phyloP scores from a whole-genome alignment of 2,797 vertebrate genomes.

The Aphelocoma californica region DNA sequence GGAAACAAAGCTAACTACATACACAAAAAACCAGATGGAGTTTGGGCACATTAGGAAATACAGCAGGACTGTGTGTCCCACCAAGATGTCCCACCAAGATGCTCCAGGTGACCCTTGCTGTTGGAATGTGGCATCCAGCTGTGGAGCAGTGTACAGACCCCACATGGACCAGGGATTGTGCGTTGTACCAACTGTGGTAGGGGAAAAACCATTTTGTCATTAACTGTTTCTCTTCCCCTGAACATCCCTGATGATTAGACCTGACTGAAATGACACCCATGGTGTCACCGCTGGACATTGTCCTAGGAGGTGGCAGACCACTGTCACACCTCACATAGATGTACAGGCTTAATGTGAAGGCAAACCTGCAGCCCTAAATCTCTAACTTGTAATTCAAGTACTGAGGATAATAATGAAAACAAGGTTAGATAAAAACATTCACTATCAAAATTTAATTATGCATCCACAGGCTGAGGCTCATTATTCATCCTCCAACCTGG shows the following conservation, averaged over 20 bases:
- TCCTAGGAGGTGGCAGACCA: background rate
- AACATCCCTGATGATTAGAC: background rate
- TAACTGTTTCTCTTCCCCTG: background rate
- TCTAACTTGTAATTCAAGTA: conserved; percentile 6
- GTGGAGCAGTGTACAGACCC: background rate
- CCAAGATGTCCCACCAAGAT: background rate
- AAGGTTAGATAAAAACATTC: conserved; percentile 58
- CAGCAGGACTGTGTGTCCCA: background rate
- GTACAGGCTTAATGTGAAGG: background rate
- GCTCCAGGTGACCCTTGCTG: background rate
- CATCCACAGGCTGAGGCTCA: conserved; percentile 37
- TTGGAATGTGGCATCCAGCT: background rate
- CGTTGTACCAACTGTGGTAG: background rate
- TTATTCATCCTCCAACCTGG: conserved; percentile 64
- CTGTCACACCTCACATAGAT: background rate
- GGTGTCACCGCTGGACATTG: background rate
- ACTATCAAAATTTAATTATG: conserved; percentile 60
- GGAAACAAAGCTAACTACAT: background rate
- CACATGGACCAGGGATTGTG: fast-evolving
- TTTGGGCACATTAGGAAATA: background rate
- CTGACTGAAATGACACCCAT: background rate
- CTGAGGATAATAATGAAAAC: conserved; percentile 42
- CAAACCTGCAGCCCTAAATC: conserved; percentile 1
- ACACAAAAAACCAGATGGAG: background rate
- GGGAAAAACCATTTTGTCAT: background rate